Percentiles rank a stretch among this genome's conserved stretches.
Evolutionary conservation across 2,113 vertebrate genomes (phyloP).

Genomic region (Sisor rabdophorus): DNA sequence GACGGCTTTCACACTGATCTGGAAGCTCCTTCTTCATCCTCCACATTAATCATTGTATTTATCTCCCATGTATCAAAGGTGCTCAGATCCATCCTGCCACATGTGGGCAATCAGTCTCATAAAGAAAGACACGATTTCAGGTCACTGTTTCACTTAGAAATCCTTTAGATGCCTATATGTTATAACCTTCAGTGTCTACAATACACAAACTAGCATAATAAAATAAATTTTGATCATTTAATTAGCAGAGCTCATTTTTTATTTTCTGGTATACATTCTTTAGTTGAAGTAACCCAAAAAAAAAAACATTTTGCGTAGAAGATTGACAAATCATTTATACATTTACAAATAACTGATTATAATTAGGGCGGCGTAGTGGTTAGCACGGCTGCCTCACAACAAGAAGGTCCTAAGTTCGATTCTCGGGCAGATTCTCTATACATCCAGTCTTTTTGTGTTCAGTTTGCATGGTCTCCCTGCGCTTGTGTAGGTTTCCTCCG

Average conservation of each 20-base stretch:
- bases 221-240: conserved; percentile 45
- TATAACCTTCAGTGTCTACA: conserved; percentile 35
- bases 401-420: no score
- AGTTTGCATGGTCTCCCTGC: no score
- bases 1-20: background rate
- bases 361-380: no score
- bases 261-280: no score
- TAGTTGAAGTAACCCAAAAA: no score
- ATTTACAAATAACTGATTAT: no score
- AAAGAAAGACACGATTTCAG: conserved; percentile 5
- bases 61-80: conserved; percentile 69
- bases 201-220: conserved; percentile 62
- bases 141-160: background rate
- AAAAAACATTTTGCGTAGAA: background rate
- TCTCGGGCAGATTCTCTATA: no score
- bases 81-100: conserved; percentile 60
- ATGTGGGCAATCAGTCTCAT: conserved; percentile 63
- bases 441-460: no score
- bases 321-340: background rate
- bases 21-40: conserved; percentile 45
- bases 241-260: background rate
- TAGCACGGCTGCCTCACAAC: no score
- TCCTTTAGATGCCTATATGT: background rate
- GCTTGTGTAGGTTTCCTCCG: no score
- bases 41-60: conserved; percentile 73